Evolutionary conservation across 2,888 invertebrate species (phyloP), one percentile per base, ranked within the genome.

Genomic region (Theretra japonica): DNA sequence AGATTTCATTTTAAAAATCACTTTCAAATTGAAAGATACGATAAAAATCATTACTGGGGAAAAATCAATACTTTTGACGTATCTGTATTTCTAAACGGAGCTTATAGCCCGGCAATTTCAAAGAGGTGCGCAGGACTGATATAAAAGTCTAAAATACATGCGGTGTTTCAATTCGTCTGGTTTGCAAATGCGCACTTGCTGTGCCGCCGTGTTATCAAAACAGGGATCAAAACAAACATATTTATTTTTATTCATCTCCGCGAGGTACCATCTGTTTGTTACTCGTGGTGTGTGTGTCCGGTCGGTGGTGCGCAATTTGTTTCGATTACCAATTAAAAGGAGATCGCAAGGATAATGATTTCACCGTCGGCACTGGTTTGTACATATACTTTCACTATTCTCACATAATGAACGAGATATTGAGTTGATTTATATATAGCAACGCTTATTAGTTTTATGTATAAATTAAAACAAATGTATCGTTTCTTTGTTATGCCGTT

Each of bases 311-410:
- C 78, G 80, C 78, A 81, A 76, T 79, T 83, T 73, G 72, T 71
- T 73, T 72, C 70, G 23, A 65, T 48, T 58, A 69, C 70, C 71
- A 59, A 28, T 53, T 74, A 73, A 72, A 79, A 74, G 72, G 70
- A 23, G 48, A 58, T 30, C 71, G 65, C 70, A 28, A n/a, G 68
- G 23, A 56, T 50, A 21, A 84, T 84, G 85, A 79, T 82, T 74
- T 82, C 84, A 73, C 80, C 82, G 8, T 71, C 80, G n/a, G 76
- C 82, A 68, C 73, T 83, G 81, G 84, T 83, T 68, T 78, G 82
- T 84, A 70, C 62, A n/a, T 70, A 30, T 56, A n/a, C 69, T 59
- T 73, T 30, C 33, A 75, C 74, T 74, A 60, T 78, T 71, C 75
- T 65, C 73, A 56, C 65, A 65, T 33, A 70, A 53, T 53, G 56